Conservation (phyloP, 2,113 vertebrate genomes). For the Tragelaphus imberbis region DNA sequence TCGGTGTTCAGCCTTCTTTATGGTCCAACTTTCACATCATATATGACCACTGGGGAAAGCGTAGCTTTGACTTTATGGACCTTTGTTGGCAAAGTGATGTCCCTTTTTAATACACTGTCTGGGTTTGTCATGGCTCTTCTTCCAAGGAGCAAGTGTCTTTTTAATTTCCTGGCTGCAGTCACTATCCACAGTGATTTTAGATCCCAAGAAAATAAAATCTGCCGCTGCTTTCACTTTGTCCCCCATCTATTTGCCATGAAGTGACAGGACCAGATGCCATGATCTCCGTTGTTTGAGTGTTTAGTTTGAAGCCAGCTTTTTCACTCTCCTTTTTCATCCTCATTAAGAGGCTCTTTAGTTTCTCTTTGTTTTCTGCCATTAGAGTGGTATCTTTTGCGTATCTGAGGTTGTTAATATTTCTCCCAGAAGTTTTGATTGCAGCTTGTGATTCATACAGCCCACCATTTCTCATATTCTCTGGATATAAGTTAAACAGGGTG, state of each 20-base stretch:
- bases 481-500: background rate
- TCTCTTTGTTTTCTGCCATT: background rate
- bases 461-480: background rate
- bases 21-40: background rate
- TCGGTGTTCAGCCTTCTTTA: background rate
- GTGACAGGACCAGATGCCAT: background rate
- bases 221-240: background rate
- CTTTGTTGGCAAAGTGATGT: background rate
- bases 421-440: background rate
- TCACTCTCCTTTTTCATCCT: background rate
- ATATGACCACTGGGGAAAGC: background rate
- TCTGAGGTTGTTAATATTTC: background rate
- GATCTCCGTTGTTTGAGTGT: background rate
- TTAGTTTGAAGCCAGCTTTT: background rate
- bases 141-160: background rate
- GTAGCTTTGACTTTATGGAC: background rate
- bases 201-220: background rate
- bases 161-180: background rate
- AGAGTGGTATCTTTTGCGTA: background rate
- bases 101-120: background rate
- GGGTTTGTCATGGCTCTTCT: background rate
- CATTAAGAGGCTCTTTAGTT: background rate
- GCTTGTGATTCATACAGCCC: background rate
- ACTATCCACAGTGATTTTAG: background rate
- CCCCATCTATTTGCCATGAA: background rate